phyloP scores from a whole-genome alignment of 2,797 vertebrate genomes.

The Fratercula arctica region DNA sequence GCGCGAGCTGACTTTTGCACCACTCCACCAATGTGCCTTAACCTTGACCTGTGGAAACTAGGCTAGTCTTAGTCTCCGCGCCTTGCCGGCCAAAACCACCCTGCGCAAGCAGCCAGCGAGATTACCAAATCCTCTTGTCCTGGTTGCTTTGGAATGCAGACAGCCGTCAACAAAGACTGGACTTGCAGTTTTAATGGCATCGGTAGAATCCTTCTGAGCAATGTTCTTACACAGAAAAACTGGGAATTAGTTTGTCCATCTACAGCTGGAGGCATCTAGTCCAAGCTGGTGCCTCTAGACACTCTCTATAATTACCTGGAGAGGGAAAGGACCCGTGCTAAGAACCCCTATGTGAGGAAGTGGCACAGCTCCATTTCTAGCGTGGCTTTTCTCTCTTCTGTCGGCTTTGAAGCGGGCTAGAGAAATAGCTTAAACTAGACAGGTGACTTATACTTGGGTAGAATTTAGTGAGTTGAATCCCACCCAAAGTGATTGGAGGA shows the following conservation, averaged over 20 bases:
- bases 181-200: not conserved
- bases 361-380: not conserved
- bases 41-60: slow-evolving; percentile 17
- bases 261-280: not conserved
- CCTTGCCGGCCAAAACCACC: not conserved
- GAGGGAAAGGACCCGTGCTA: not conserved
- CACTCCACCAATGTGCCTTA: not conserved
- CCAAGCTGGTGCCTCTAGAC: not conserved
- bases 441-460: not conserved
- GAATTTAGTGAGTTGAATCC: not conserved
- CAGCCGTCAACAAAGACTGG: not conserved
- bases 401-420: not conserved
- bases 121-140: not conserved
- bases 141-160: not conserved
- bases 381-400: not conserved
- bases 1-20: not conserved
- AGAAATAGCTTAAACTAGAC: not conserved
- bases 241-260: not conserved
- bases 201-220: not conserved
- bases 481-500: not conserved
- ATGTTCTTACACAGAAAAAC: not conserved
- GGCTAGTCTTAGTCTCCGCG: not conserved
- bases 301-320: not conserved
- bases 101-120: not conserved
- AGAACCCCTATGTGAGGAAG: not conserved